Evolutionary conservation across 2,888 invertebrate species (phyloP).

Genomic region (Cheilosia variabilis): DNA sequence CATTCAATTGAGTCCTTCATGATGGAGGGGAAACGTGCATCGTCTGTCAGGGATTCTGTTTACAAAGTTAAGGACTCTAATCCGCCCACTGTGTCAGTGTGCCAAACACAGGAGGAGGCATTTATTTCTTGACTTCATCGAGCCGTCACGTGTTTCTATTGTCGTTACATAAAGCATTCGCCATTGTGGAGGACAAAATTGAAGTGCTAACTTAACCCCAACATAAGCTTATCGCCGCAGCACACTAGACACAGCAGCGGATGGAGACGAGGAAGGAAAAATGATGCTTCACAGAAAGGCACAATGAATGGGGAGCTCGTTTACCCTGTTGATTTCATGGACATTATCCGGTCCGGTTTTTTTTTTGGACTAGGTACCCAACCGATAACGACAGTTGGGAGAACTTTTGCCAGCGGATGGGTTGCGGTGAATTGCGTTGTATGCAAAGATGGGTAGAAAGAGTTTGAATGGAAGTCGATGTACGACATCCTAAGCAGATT

Average conservation of each 20-base stretch:
- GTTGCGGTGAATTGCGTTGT: background rate
- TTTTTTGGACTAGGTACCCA: conserved; percentile 4
- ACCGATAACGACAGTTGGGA: background rate
- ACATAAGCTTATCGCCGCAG: conserved; percentile 8
- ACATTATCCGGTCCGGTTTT: conserved; percentile 10
- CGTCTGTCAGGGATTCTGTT: background rate
- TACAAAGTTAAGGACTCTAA: background rate
- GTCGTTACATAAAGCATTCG: background rate
- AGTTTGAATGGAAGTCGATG: too few species aligned
- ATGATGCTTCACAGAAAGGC: background rate
- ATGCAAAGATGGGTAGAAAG: too few species aligned
- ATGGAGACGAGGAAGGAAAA: background rate
- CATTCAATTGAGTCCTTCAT: background rate
- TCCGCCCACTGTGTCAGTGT: background rate
- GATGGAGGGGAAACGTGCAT: background rate
- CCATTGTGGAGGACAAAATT: background rate
- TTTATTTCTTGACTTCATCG: background rate
- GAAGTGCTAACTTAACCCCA: background rate
- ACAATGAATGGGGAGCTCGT: conserved; percentile 40
- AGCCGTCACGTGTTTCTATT: background rate
- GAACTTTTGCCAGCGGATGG: background rate
- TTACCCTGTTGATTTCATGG: conserved; percentile 52
- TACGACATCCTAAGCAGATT: too few species aligned
- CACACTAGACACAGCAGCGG: background rate
- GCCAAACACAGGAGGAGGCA: background rate